These are phyloP conservation scores for Acanthopleura granulata DNA, from an alignment of 2,888 invertebrate genomes.

Conservation along the genomic window DNA sequence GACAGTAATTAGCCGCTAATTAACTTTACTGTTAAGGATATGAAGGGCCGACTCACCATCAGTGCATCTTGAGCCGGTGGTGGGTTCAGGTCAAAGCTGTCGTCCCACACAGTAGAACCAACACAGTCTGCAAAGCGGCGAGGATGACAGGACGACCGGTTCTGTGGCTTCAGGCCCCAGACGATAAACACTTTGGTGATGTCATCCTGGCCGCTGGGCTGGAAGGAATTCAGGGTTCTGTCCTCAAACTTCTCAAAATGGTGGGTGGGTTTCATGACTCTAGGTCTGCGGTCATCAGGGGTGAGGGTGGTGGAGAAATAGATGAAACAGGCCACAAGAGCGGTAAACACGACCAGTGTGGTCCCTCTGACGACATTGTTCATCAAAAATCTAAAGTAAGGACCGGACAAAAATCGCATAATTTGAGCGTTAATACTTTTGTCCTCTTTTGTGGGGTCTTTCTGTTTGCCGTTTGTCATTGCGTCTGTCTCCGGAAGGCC, in stretches of 20 bases:
- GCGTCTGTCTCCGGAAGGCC: not conserved
- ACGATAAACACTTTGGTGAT: constrained; percentile 27
- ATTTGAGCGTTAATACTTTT: not conserved
- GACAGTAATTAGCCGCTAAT: no score
- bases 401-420: constrained; percentile 2
- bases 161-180: constrained; percentile 38
- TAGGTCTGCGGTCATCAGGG: not conserved
- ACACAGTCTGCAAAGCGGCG: constrained; percentile 33
- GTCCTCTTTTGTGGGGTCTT: not conserved
- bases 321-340: not conserved
- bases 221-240: constrained; percentile 23
- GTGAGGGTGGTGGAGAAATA: not conserved
- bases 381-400: constrained; percentile 4
- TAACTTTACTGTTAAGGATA: not conserved
- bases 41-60: constrained; percentile 27
- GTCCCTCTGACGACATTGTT: not conserved
- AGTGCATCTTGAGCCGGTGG: constrained; percentile 33
- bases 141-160: constrained; percentile 33
- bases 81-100: constrained; percentile 40
- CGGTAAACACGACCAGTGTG: not conserved
- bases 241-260: constrained; percentile 23
- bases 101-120: constrained; percentile 39
- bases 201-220: constrained; percentile 4
- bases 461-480: not conserved
- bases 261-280: constrained; percentile 18